Conservation (phyloP, 2,113 vertebrate species). For the Falcunculus frontatus region DNA sequence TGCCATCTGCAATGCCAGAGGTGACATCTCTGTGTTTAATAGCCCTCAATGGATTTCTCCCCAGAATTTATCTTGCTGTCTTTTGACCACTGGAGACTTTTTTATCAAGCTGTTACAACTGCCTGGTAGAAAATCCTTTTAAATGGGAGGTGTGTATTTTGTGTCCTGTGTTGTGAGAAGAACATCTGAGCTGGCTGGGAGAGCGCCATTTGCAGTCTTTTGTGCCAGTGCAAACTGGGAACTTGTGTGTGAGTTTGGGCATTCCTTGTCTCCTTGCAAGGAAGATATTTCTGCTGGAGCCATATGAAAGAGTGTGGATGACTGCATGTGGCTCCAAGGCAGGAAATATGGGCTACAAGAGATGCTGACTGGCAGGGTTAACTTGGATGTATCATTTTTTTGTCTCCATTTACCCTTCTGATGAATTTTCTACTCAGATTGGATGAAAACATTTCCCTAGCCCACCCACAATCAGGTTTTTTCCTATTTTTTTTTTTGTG, state of each 20-base stretch:
- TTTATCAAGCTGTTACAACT: background rate
- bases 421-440: background rate
- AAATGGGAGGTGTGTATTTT: fast-evolving
- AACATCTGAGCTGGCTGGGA: background rate
- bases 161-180: background rate
- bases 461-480: background rate
- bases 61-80: background rate
- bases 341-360: background rate
- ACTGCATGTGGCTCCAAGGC: background rate
- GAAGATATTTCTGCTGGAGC: background rate
- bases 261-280: background rate
- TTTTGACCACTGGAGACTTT: background rate
- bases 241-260: background rate
- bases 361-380: background rate
- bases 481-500: background rate
- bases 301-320: background rate
- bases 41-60: background rate
- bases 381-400: background rate
- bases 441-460: background rate
- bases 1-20: background rate
- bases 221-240: background rate
- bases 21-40: background rate
- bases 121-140: background rate
- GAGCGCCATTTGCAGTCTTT: background rate
- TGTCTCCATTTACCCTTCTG: background rate